Evolutionary conservation across 92 coral and sea anemone genomes (phyloP), one percentile per base, ranked within the genome.

Genomic region (Palythoa grandis): DNA sequence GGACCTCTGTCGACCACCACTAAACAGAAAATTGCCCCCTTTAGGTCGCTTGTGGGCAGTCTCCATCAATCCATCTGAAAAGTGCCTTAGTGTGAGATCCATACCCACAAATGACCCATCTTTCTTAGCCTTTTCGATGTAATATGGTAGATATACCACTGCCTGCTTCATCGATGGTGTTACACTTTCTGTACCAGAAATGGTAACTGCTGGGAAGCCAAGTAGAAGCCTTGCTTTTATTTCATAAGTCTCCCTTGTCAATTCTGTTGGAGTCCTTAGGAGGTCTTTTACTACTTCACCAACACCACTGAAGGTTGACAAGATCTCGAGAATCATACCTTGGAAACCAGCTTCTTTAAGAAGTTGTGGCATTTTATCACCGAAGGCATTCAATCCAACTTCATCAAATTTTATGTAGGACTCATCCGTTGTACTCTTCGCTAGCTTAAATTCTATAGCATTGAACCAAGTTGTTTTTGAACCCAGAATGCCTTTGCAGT

Each of bases 11-110:
- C 90, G 1, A 7, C 93, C 93, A 68, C 92, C 90, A 73, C 90
- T 74, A 78, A 88, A 92, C 52, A 86, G 65, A 50, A 50, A 25
- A 25, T 86, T 89, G 11, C 88, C 92, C 50, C 83, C 72, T 76
- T 89, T 92, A 8, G 86, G 70, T 5, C 71, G 71, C 52, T 92
- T 89, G 84, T 89, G 88, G 23, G 77, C 89, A 7, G 91, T 89
- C 56, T 92, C 95, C 92, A 89, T 88, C 16, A 87, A 70, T 60
- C 84, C 82, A 73, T 92, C 94, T 60, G 84, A 83, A 17, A 89
- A 85, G 78, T 92, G 63, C 79, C 69, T 79, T 35, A 88, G 63
- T 37, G 86, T 88, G 72, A 89, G 58, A 76, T 86, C 80, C 24
- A 89, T 63, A 47, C 89, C 92, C 58, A 86, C 68, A 24, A 85